These are phyloP conservation scores for Hirudo medicinalis DNA, from an alignment of 1,140 invertebrate species.

Conservation along the genomic window DNA sequence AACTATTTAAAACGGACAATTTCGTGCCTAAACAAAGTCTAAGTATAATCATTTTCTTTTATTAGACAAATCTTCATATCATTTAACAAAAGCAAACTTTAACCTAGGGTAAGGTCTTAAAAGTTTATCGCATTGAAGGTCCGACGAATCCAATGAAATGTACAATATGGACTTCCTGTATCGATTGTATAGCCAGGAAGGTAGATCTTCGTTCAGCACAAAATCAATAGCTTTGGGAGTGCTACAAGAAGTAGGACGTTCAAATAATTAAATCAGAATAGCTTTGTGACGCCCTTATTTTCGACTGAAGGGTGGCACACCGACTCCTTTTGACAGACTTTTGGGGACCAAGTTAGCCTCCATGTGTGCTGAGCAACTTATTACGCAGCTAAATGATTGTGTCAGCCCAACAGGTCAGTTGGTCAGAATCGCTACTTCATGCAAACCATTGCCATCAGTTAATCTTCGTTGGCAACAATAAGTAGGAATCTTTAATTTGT, in stretches of 20 bases:
- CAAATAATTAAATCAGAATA: background rate
- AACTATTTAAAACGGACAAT: too few relatives aligned
- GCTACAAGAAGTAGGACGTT: background rate
- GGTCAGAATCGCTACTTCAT: background rate
- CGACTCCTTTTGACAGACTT: constrained; percentile 9
- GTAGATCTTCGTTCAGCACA: constrained; percentile 10
- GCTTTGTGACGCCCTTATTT: background rate
- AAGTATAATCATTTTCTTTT: too few relatives aligned
- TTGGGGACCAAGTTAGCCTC: constrained; percentile 5
- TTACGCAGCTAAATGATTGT: constrained; percentile 9
- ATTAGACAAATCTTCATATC: too few relatives aligned
- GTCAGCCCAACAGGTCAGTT: constrained; percentile 8
- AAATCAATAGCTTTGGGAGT: constrained; percentile 2
- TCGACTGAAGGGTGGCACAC: constrained; percentile 7
- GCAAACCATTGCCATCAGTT: background rate
- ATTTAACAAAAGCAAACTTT: background rate
- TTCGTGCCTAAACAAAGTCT: too few relatives aligned
- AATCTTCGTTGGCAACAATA: background rate
- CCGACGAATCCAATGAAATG: constrained; percentile 12
- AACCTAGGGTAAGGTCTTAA: background rate
- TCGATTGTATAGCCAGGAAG: constrained; percentile 11
- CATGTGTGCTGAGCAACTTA: constrained; percentile 9
- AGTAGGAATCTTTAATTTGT: background rate
- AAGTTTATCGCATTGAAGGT: background rate
- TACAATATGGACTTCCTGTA: constrained; percentile 8